Evolutionary conservation across 2,797 vertebrate species (phyloP).

Genomic region (Eremophila alpestris): DNA sequence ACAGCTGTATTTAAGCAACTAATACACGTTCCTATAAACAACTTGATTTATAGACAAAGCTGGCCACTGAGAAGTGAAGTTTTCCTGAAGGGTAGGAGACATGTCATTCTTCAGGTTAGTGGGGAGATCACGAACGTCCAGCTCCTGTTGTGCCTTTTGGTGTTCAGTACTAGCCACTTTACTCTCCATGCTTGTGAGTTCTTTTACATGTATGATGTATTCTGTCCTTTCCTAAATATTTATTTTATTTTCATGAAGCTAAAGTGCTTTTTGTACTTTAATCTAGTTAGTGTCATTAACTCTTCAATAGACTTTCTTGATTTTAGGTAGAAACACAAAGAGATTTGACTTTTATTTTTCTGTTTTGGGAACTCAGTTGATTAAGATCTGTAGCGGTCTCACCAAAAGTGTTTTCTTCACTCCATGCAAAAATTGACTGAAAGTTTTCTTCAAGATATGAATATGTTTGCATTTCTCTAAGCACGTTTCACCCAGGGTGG

Average conservation of each 20-base stretch:
- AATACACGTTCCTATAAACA: constrained; percentile 44
- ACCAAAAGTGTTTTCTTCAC: background rate
- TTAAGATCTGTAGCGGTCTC: background rate
- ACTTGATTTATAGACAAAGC: constrained; percentile 37
- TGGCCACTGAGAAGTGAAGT: constrained; percentile 5
- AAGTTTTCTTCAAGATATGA: background rate
- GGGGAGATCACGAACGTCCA: background rate
- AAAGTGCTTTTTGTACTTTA: background rate
- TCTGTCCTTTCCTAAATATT: background rate
- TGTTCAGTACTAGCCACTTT: background rate
- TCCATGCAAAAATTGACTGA: background rate
- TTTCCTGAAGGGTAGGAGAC: background rate
- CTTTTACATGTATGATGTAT: background rate
- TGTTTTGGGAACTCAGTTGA: background rate
- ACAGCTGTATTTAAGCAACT: constrained; percentile 63
- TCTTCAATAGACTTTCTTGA: background rate
- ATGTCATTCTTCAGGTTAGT: background rate
- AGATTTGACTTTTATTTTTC: background rate
- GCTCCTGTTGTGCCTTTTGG: background rate
- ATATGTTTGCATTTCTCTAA: background rate
- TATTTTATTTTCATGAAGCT: background rate
- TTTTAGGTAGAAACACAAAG: background rate
- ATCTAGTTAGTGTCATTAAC: background rate
- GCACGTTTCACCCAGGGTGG: background rate
- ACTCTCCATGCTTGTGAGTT: background rate